Conservation (phyloP, 2,797 vertebrate species). For the Pogonophryne albipinna region DNA sequence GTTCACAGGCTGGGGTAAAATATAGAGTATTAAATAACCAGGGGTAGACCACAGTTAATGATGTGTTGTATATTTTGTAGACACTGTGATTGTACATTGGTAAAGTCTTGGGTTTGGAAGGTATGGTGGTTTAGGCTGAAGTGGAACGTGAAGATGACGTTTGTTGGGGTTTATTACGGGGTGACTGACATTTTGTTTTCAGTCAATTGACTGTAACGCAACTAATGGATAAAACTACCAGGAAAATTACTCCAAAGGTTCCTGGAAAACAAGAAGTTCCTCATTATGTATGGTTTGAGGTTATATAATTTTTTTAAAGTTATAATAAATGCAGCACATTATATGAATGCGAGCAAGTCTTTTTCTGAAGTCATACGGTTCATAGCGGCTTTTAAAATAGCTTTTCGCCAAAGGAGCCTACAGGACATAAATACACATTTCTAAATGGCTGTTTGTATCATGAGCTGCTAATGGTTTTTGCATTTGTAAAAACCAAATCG, state of each 20-base stretch:
- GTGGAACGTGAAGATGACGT: slow-evolving; percentile 54
- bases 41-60: slow-evolving; percentile 72
- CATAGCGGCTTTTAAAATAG: slow-evolving; percentile 12
- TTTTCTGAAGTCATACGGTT: slow-evolving; percentile 3
- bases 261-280: slow-evolving; percentile 49
- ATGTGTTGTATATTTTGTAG: slow-evolving; percentile 71
- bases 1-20: slow-evolving; percentile 41
- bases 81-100: slow-evolving; percentile 67
- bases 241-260: slow-evolving; percentile 47
- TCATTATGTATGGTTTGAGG: slow-evolving; percentile 41
- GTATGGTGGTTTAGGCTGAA: slow-evolving; percentile 61
- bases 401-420: slow-evolving; percentile 24
- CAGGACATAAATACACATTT: slow-evolving; percentile 50
- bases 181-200: slow-evolving; percentile 67
- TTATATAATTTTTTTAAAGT: slow-evolving; percentile 38
- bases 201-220: slow-evolving; percentile 65
- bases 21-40: slow-evolving; percentile 69
- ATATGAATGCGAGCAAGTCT: slow-evolving; percentile 9
- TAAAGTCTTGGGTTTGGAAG: slow-evolving; percentile 59
- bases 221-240: slow-evolving; percentile 47
- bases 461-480: slow-evolving; percentile 32
- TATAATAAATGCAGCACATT: slow-evolving; percentile 29
- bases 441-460: slow-evolving; percentile 50
- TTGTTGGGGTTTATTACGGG: slow-evolving; percentile 55
- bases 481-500: slow-evolving; percentile 65